These are phyloP conservation scores for Drosophila seclusa DNA, from an alignment of 2,888 invertebrate species.

Conservation along the genomic window DNA sequence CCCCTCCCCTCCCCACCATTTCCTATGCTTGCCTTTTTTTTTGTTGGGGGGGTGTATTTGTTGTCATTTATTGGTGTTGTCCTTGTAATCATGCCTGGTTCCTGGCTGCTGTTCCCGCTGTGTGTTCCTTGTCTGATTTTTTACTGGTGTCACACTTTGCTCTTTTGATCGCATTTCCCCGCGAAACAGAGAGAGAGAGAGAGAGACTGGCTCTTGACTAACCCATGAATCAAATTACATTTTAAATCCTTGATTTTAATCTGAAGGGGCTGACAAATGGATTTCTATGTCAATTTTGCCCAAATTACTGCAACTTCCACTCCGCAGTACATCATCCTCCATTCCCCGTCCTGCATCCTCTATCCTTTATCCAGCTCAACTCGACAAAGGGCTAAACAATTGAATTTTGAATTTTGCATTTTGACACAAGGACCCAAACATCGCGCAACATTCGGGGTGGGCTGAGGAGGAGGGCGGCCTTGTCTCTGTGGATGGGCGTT, in stretches of 20 bases:
- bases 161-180: conserved; percentile 68
- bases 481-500: conserved; percentile 7
- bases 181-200: too few relatives aligned
- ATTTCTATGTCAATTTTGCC: conserved; percentile 83
- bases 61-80: conserved; percentile 82
- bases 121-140: conserved; percentile 69
- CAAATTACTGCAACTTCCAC: conserved; percentile 53
- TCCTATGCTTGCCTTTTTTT: neutral
- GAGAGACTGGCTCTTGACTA: conserved; percentile 21
- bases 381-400: conserved; percentile 70
- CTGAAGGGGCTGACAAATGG: conserved; percentile 84
- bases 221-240: conserved; percentile 84
- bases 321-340: conserved; percentile 19
- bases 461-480: neutral
- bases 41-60: conserved; percentile 77
- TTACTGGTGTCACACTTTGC: conserved; percentile 80
- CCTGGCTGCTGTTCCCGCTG: conserved; percentile 9
- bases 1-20: neutral
- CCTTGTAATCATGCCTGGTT: conserved; percentile 47
- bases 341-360: neutral
- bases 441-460: conserved; percentile 35
- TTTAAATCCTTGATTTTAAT: conserved; percentile 84
- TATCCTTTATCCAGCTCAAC: conserved; percentile 19
- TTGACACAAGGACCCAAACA: conserved; percentile 65
- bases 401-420: conserved; percentile 82